A percentile compares a stretch with the other conserved stretches of the same genome.
These are phyloP conservation scores for Romanogobio albipinnatus DNA, from an alignment of 2,113 vertebrate species.

Conservation along the genomic window DNA sequence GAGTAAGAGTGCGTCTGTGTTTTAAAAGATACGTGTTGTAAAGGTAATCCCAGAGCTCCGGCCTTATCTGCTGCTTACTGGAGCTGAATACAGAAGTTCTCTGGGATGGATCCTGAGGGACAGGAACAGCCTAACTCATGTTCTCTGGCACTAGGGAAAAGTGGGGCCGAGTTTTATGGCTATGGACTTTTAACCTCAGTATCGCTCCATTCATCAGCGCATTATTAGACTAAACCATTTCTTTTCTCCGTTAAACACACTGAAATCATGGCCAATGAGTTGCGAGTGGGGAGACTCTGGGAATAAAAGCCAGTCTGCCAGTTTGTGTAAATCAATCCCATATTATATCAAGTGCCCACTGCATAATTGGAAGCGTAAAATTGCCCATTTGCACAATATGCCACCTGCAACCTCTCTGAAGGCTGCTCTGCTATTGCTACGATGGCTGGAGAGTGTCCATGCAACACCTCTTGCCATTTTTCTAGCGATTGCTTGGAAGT, in stretches of 20 bases:
- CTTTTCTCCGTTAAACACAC: constrained; percentile 33
- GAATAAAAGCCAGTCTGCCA: constrained; percentile 44
- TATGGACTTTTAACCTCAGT: constrained; percentile 49
- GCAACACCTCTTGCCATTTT: constrained; percentile 28
- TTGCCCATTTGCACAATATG: constrained; percentile 58
- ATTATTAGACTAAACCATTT: constrained; percentile 27
- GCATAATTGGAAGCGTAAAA: constrained; percentile 62
- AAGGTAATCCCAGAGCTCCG: constrained; percentile 61
- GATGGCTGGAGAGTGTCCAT: constrained; percentile 31
- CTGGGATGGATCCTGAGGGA: constrained; percentile 60
- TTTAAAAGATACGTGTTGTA: constrained; percentile 47
- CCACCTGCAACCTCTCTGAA: constrained; percentile 60
- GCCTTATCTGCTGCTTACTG: constrained; percentile 63
- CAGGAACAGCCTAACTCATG: constrained; percentile 53
- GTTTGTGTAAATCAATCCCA: constrained; percentile 61
- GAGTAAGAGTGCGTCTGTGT: constrained; percentile 61
- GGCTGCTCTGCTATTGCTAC: constrained; percentile 45
- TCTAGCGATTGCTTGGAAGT: constrained; percentile 17
- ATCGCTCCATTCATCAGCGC: constrained; percentile 30
- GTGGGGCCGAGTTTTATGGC: constrained; percentile 28
- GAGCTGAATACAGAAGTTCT: constrained; percentile 65
- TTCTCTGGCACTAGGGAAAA: constrained; percentile 45
- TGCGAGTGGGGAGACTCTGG: not conserved
- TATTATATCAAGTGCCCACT: constrained; percentile 54
- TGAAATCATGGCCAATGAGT: constrained; percentile 30